phyloP scores from a whole-genome alignment of 2,888 invertebrate species.

The Pinctada fucata region DNA sequence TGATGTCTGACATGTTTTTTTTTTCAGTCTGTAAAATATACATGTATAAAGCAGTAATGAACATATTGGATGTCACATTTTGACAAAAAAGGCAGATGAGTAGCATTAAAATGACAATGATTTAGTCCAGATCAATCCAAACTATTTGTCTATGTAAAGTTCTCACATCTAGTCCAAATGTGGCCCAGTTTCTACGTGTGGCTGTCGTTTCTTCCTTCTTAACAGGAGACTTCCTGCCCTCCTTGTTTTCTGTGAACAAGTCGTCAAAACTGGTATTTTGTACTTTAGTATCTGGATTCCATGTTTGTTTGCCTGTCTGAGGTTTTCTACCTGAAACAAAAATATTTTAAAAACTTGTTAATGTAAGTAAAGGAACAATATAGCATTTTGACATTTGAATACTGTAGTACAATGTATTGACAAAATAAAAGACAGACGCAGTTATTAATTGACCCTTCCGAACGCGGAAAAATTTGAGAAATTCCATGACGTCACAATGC shows the following conservation, averaged over 20 bases:
- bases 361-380: not conserved
- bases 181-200: constrained; percentile 14
- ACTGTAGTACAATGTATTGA: not conserved
- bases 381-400: not conserved
- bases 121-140: too few relatives aligned
- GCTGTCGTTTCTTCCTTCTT: constrained; percentile 6
- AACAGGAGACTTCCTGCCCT: not conserved
- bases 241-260: constrained; percentile 53
- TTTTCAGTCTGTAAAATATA: too few relatives aligned
- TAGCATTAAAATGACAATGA: too few relatives aligned
- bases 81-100: too few relatives aligned
- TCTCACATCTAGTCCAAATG: constrained; percentile 17
- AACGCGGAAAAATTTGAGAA: too few relatives aligned
- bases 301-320: constrained; percentile 46
- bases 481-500: too few relatives aligned
- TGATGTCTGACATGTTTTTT: too few relatives aligned
- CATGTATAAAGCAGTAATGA: too few relatives aligned
- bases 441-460: too few relatives aligned
- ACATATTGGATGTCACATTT: too few relatives aligned
- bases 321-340: constrained; percentile 38
- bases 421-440: too few relatives aligned
- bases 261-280: constrained; percentile 65
- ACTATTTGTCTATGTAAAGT: not conserved
- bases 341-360: not conserved
- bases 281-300: constrained; percentile 65